Base-by-base conservation (phyloP, 2,113 vertebrate species). In the Macrotis lagotis region DNA sequence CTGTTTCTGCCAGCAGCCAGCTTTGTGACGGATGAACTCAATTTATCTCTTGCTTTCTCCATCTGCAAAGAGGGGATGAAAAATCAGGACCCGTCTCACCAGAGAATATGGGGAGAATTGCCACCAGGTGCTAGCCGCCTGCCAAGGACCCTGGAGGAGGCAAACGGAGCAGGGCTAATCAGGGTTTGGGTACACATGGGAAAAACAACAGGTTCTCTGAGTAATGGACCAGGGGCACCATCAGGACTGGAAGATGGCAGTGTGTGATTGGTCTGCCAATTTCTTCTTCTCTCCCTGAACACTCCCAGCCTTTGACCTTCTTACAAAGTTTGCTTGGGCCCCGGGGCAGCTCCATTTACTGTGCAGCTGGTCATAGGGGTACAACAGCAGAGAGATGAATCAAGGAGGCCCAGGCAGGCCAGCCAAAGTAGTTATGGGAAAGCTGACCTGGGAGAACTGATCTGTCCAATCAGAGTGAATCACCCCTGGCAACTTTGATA, bases 11-110 rank as follows among this genome's bases (percentile, higher is more conserved):
- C 89, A 90, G 48, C 89, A n/a, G 89, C 48, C 28, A 50, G 89
- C 89, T 26, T 48, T 90, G 89, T 90, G 89, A 90, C 89, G 25
- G 89, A 90, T 90, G 89, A 49, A 90, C 89, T 49, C 89, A 90
- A 90, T 90, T 90, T 90, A 90, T 90, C 89, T 90, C 48, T 31
- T 90, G 89, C 89, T 90, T 50, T 90, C 89, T 50, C 48, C 89
- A 90, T 90, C 89, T 90, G 47, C 89, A 90, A 90, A 90, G 89
- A 48, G 89, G 49, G 89, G 89, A 90, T 90, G 89, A 90, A 90
- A 90, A 90, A 90, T 90, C 47, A 50, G 28, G 48, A 49, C 25
- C 89, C 25, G 28, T 90, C 89, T 90, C 89, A 50, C 47, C 48
- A 48, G 89, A 50, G 89, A 90, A 48, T 50, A 9, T 50, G 47